Conservation (phyloP, 2,797 vertebrate species). For the Semaprochilodus insignis region DNA sequence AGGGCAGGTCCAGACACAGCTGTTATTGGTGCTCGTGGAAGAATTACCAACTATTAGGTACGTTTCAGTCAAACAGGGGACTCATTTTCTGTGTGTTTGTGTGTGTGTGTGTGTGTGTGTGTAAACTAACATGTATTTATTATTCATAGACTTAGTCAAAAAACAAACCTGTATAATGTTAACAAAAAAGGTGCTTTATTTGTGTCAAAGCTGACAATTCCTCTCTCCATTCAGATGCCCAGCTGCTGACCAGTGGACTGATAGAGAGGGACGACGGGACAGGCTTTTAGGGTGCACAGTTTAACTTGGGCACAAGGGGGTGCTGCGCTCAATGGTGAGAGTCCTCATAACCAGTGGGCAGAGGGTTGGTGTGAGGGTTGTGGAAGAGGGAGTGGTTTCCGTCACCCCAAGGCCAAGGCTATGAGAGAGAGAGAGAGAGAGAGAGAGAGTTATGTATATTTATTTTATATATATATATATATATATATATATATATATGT, state of each 20-base stretch:
- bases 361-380: constrained; percentile 83
- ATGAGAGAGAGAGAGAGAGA: constrained; percentile 25
- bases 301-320: constrained; percentile 13
- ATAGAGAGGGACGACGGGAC: constrained; percentile 4
- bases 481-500: too few relatives aligned
- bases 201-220: not conserved
- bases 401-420: constrained; percentile 89
- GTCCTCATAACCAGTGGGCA: constrained; percentile 83
- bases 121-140: not conserved
- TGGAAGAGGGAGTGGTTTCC: constrained; percentile 89
- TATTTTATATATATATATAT: too few relatives aligned
- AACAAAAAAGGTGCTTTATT: constrained; percentile 34
- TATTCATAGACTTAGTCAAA: not conserved
- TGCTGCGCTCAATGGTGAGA: constrained; percentile 67
- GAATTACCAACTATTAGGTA: too few relatives aligned
- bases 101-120: too few relatives aligned
- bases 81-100: not conserved
- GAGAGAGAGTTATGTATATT: not conserved
- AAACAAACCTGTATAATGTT: not conserved
- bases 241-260: not conserved
- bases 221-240: not conserved
- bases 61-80: too few relatives aligned
- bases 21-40: too few relatives aligned
- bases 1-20: too few relatives aligned
- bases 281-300: not conserved